Percentiles rank a stretch among this genome's conserved stretches.
phyloP scores from a whole-genome alignment of 2,888 invertebrate species.

The Torymus auratus region DNA sequence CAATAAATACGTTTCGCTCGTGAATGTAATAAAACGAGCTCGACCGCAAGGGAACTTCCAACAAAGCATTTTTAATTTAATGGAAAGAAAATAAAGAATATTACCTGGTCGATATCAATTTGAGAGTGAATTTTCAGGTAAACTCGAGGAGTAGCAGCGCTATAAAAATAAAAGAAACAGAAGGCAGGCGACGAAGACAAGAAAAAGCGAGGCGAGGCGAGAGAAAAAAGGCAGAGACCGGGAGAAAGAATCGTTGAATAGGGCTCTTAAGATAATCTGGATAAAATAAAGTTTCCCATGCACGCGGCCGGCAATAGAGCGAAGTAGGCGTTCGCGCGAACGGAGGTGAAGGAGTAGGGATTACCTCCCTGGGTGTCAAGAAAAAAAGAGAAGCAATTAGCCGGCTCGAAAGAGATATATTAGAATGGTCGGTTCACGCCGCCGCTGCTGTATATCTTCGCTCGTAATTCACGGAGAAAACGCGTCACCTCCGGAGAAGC shows the following conservation, averaged over 20 bases:
- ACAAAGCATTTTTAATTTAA: slow-evolving; percentile 50
- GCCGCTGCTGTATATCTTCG: slow-evolving; percentile 56
- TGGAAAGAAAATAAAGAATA: slow-evolving; percentile 30
- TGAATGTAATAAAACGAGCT: neutral
- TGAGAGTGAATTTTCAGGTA: slow-evolving; percentile 54
- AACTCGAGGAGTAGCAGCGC: slow-evolving; percentile 25
- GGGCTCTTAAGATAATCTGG: slow-evolving; percentile 60
- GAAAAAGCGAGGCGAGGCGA: neutral
- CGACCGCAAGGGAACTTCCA: slow-evolving; percentile 2
- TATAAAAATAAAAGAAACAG: slow-evolving; percentile 33
- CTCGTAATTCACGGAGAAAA: slow-evolving; percentile 68
- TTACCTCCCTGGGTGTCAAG: slow-evolving; percentile 60
- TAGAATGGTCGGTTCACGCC: slow-evolving; percentile 58
- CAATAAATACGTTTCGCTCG: slow-evolving; percentile 18
- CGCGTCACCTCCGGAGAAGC: slow-evolving; percentile 51
- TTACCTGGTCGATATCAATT: slow-evolving; percentile 15
- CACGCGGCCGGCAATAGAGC: neutral
- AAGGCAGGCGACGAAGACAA: neutral
- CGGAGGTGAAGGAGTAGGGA: slow-evolving; percentile 17
- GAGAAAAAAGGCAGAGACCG: neutral
- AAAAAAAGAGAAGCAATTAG: slow-evolving; percentile 60
- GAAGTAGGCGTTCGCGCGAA: slow-evolving; percentile 5
- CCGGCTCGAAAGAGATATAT: slow-evolving; percentile 66
- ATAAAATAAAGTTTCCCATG: slow-evolving; percentile 60
- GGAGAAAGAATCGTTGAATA: slow-evolving; percentile 40